Base-by-base conservation (phyloP, 2,888 invertebrate species). In the Drosophila nigritarsus region DNA sequence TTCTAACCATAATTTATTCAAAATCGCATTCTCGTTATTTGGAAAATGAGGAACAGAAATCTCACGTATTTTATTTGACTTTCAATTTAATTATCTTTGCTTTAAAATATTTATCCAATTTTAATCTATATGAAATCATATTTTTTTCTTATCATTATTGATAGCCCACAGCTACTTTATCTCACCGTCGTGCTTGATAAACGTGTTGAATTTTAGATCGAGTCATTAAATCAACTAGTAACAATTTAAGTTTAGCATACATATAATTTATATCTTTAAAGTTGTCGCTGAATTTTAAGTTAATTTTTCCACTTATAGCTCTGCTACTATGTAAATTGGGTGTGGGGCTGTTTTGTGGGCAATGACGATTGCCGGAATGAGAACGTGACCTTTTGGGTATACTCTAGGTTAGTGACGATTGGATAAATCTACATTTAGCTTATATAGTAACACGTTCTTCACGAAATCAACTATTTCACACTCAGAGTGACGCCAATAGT, bases 321-420 rank as follows among this genome's bases (percentile, higher is more conserved):
- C 27, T 29, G 40, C 55, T 40, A 9, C 36, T 13, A 9, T 11
- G 30, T 13, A 7, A 51, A 30, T 11, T 7, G 11, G 2, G 2
- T 38, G 2, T 18, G 50, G 30, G 45, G 42, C 32, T 73, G 78
- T 64, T 64, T 69, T 5, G 63, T 67, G 20, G 53, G 34, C 4
- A 29, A 24, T 6, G 58, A 48, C 54, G 65, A 27, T 18, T 95
- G 95, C 87, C 95, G 95, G 0, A 95, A 95, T 82, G 79, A 91
- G 80, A 94, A 95, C 84, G 92, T 95, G 3, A 94, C 95, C 2
- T 95, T 94, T 91, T 95, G 95, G 94, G 87, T 95, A 1, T 95
- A 95, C 78, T 95, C 94, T 4, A 94, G 93, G 95, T 95, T 91
- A 93, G 63, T 56, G 30, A 36, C 36, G 18, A 13, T 29, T 13